These are phyloP conservation scores for Idaea biselata DNA, from an alignment of 2,888 invertebrate species.

Conservation along the genomic window DNA sequence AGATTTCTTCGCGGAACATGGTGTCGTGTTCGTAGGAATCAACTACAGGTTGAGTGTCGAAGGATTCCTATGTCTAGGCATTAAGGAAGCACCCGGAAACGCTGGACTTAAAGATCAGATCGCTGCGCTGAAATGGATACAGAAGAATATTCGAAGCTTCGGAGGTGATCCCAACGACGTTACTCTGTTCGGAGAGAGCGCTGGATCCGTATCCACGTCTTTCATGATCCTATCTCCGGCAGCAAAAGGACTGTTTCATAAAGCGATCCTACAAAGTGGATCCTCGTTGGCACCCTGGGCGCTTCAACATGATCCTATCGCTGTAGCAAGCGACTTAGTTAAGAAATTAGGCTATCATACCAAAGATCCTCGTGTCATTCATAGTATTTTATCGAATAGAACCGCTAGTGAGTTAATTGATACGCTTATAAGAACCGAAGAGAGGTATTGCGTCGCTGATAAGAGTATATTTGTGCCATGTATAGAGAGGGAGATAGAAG, in stretches of 20 bases:
- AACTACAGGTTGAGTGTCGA: conserved; percentile 82
- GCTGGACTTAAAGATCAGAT: conserved; percentile 81
- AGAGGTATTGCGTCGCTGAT: conserved; percentile 58
- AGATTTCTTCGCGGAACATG: conserved; percentile 80
- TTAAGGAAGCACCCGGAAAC: conserved; percentile 83
- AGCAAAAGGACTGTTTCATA: conserved; percentile 65
- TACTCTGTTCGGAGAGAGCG: conserved; percentile 72
- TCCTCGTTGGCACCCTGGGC: conserved; percentile 66
- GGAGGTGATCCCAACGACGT: conserved; percentile 67
- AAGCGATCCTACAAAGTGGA: conserved; percentile 67
- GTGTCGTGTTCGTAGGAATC: conserved; percentile 80
- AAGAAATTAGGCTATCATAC: conserved; percentile 62
- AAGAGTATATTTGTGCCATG: conserved; percentile 65
- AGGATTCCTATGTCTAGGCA: conserved; percentile 83
- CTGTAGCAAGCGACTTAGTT: conserved; percentile 54
- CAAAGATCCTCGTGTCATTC: conserved; percentile 58
- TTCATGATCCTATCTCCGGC: conserved; percentile 58
- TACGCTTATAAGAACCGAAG: conserved; percentile 53
- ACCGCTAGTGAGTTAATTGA: conserved; percentile 52
- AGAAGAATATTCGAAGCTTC: conserved; percentile 60
- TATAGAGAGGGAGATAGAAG: conserved; percentile 59
- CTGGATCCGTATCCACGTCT: conserved; percentile 67
- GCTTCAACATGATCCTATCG: conserved; percentile 61
- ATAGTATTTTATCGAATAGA: conserved; percentile 54
- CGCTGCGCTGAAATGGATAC: conserved; percentile 67